Percentiles rank a stretch among this genome's conserved stretches.
Evolutionary conservation across 2,797 vertebrate species (phyloP).

Genomic region (Labroides dimidiatus): DNA sequence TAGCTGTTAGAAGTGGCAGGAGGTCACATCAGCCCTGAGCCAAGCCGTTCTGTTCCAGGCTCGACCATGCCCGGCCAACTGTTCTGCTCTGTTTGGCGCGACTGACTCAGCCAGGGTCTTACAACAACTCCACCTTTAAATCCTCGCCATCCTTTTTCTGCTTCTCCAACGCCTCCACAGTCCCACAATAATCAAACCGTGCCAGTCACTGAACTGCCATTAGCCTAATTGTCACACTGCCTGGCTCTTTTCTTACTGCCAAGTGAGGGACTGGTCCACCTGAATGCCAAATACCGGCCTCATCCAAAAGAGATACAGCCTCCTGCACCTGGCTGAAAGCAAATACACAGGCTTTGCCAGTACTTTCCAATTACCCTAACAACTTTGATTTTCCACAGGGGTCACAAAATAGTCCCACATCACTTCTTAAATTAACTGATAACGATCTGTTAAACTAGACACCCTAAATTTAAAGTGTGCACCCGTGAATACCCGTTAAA

Average conservation of each 20-base stretch:
- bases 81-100: conserved; percentile 78
- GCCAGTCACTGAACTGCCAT: conserved; percentile 58
- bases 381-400: conserved; percentile 31
- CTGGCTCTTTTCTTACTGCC: conserved; percentile 47
- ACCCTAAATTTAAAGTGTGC: conserved; percentile 15
- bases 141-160: conserved; percentile 20
- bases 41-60: conserved; percentile 36
- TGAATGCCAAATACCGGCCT: conserved; percentile 47
- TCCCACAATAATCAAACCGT: conserved; percentile 55
- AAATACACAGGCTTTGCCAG: conserved; percentile 28
- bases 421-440: conserved; percentile 27
- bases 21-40: conserved; percentile 55
- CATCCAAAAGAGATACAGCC: conserved; percentile 47
- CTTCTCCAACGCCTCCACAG: conserved; percentile 33
- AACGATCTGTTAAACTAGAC: conserved; percentile 23
- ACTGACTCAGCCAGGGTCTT: conserved; percentile 62
- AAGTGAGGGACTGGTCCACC: conserved; percentile 45
- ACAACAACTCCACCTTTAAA: conserved; percentile 34
- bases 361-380: conserved; percentile 49
- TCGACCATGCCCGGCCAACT: conserved; percentile 47
- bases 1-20: conserved; percentile 46
- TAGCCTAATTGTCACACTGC: conserved; percentile 66
- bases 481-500: conserved; percentile 19
- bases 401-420: conserved; percentile 32
- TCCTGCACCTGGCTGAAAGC: conserved; percentile 31